Base-by-base conservation (phyloP, 2,113 vertebrate species). In the Leuciscus idus region DNA sequence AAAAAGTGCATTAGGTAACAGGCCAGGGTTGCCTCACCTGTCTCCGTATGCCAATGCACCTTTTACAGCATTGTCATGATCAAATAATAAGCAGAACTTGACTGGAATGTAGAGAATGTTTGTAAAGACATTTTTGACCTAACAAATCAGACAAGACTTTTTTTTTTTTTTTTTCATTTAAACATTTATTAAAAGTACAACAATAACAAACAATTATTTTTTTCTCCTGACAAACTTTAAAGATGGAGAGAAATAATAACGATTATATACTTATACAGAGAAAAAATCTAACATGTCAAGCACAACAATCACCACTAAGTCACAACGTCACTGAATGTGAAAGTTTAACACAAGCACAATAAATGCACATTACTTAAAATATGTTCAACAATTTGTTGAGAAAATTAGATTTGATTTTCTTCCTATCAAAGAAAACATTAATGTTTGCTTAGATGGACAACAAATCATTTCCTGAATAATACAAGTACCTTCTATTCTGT, bases 151-250 rank as follows among this genome's bases (percentile, higher is more conserved):
- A 2, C 2, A 0, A 23, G 36, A 43, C 36, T 12, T 72, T 39
- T 39, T 39, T 70, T 43, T 39, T 70, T 43, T 85, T 87, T 70
- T 52, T 83, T 85, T 62, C 77, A 76, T 74, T 36, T 84, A 75
- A 64, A 75, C 89, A 90, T 93, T 93, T 94, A 94, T 94, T 95
- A 85, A 89, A 91, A 84, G 86, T 93, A 78, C 89, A 90, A 90
- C 88, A 90, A 89, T 87, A 92, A 92, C 88, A 92, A 92, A 92
- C 89, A 91, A 55, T 48, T 57, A 28, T 61, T 91, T 87, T 90
- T 90, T 81, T 73, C 52, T 73, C 12, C 17, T 61, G 86, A 90
- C 89, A 88, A 89, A 91, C 87, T 88, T 90, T 90, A 88, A 78
- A 89, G 89, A 92, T 87, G 39, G 46, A 83, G 86, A 89, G 86